These are phyloP conservation scores for Martes flavigula DNA, from an alignment of 2,797 vertebrate genomes.

Conservation along the genomic window DNA sequence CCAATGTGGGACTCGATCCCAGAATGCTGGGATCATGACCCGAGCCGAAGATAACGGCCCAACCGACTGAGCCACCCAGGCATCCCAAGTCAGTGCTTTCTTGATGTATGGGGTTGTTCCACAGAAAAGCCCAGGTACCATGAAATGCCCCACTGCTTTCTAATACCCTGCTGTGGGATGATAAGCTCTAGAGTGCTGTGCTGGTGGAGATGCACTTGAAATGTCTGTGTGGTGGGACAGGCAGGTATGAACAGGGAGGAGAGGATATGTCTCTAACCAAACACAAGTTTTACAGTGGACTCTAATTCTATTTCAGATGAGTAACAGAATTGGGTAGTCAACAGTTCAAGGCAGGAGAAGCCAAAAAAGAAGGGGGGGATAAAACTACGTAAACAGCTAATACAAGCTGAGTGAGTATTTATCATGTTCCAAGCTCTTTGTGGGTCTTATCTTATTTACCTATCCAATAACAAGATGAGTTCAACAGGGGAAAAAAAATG, in stretches of 20 bases:
- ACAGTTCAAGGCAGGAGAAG: conserved; percentile 18
- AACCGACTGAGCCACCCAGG: no score
- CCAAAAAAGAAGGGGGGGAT: background rate
- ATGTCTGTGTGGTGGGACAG: background rate
- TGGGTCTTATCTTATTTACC: background rate
- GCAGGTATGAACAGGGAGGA: background rate
- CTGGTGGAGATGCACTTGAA: background rate
- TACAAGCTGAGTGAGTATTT: background rate
- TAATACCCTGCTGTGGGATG: background rate
- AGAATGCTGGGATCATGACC: no score
- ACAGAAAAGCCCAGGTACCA: background rate
- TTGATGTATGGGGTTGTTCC: background rate
- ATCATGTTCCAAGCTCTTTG: background rate
- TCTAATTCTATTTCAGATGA: conserved; percentile 2
- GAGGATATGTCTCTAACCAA: background rate
- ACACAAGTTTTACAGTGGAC: background rate
- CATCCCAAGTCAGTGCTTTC: background rate
- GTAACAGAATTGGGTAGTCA: background rate
- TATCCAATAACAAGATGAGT: background rate
- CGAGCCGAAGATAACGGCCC: rapidly evolving
- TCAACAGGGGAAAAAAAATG: background rate
- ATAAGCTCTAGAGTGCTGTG: background rate
- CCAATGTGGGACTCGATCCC: no score
- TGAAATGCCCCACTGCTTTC: background rate
- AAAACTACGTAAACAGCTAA: background rate